These are phyloP conservation scores for Coreius guichenoti DNA, from an alignment of 2,797 vertebrate species.

Conservation along the genomic window DNA sequence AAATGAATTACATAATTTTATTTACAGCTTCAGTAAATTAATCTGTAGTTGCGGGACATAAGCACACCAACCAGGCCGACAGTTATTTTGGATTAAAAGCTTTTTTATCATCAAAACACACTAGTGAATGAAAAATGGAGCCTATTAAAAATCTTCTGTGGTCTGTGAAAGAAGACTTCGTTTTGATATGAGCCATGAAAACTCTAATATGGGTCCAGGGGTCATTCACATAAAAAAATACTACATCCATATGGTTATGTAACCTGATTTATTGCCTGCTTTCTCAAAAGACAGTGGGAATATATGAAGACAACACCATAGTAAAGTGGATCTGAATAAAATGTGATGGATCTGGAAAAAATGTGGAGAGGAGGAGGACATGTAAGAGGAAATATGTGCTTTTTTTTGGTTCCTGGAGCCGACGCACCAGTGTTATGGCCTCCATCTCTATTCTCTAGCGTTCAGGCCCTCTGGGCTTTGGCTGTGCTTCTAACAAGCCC, in stretches of 20 bases:
- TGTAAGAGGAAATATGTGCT: conserved; percentile 22
- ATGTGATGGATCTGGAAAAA: conserved; percentile 24
- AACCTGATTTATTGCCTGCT: conserved; percentile 23
- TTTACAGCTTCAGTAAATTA: conserved; percentile 12
- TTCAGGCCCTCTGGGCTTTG: conserved; percentile 51
- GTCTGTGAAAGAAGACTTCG: conserved; percentile 20
- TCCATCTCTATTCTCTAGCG: conserved; percentile 40
- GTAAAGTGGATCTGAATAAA: conserved; percentile 29
- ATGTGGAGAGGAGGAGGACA: background rate
- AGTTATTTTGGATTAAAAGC: conserved; percentile 29
- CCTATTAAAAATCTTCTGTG: conserved; percentile 19
- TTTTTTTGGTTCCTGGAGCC: conserved; percentile 48
- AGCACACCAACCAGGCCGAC: background rate
- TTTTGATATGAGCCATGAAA: conserved; percentile 31
- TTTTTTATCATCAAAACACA: conserved; percentile 34
- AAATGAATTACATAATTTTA: background rate
- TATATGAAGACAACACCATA: conserved; percentile 9
- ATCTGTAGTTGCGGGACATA: background rate
- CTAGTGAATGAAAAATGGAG: conserved; percentile 25
- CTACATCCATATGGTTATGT: background rate
- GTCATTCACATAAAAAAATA: conserved; percentile 36
- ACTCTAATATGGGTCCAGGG: conserved; percentile 25
- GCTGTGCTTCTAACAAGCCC: conserved; percentile 56
- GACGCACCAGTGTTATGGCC: conserved; percentile 43
- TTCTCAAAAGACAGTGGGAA: conserved; percentile 24